These are phyloP conservation scores for Tetropium fuscum DNA, from an alignment of 2,888 invertebrate species.

Conservation along the genomic window DNA sequence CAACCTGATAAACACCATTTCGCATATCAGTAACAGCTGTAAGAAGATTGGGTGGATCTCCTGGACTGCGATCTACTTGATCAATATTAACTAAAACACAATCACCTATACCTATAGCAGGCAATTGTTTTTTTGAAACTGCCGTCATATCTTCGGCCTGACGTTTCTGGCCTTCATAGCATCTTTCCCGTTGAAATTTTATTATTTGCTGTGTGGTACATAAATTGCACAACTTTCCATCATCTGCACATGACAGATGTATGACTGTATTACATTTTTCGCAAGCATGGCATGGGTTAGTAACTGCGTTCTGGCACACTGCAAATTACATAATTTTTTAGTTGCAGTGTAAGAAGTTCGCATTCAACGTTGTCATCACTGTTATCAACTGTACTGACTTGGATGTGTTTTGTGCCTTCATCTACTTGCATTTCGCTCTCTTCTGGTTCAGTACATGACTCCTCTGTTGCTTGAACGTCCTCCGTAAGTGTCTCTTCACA, in stretches of 20 bases:
- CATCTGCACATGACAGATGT: neutral
- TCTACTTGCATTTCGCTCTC: too few relatives aligned
- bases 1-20: constrained; percentile 11
- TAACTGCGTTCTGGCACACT: neutral
- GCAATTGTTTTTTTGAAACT: neutral
- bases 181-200: neutral
- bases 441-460: too few relatives aligned
- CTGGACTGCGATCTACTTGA: neutral
- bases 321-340: neutral
- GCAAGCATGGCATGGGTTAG: neutral
- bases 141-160: neutral
- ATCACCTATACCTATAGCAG: neutral
- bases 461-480: too few relatives aligned
- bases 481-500: too few relatives aligned
- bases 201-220: neutral
- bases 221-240: neutral
- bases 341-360: too few relatives aligned
- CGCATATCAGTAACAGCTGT: neutral
- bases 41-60: constrained; percentile 6
- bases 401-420: too few relatives aligned
- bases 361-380: too few relatives aligned
- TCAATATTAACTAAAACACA: constrained; percentile 3
- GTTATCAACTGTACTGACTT: too few relatives aligned
- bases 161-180: neutral
- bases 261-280: neutral